These are phyloP conservation scores for Trichogramma evanescens DNA, from an alignment of 2,888 invertebrate species.

Conservation along the genomic window DNA sequence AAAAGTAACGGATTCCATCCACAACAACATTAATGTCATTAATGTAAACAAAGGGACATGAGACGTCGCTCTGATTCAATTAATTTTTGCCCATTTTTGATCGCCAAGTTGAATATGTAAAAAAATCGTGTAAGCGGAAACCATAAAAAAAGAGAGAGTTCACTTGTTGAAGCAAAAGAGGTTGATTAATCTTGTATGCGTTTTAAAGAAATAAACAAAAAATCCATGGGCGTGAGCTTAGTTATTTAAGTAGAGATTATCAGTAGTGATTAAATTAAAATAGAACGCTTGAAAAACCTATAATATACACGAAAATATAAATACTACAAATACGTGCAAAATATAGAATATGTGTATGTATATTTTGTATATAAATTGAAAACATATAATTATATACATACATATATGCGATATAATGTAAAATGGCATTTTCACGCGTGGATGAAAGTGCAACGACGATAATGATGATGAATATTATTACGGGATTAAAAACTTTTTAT, in stretches of 20 bases:
- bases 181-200: constrained; percentile 18
- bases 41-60: constrained; percentile 15
- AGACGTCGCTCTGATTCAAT: constrained; percentile 34
- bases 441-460: too few relatives aligned
- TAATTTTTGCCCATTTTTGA: constrained; percentile 27
- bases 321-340: constrained; percentile 5
- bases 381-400: constrained; percentile 12
- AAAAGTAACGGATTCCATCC: constrained; percentile 41
- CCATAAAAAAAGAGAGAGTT: neutral
- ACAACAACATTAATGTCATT: constrained; percentile 24
- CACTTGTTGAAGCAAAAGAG: constrained; percentile 2
- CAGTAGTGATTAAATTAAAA: constrained; percentile 29
- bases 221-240: constrained; percentile 14
- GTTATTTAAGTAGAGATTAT: constrained; percentile 20
- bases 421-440: constrained; percentile 14
- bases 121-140: neutral
- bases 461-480: constrained; percentile 24
- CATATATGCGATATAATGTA: constrained; percentile 16
- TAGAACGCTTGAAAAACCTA: constrained; percentile 46
- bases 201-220: constrained; percentile 8
- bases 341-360: neutral
- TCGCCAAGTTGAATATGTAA: constrained; percentile 6
- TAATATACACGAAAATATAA: constrained; percentile 24
- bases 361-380: neutral
- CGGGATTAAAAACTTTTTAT: constrained; percentile 47